Conservation (phyloP, 2,888 invertebrate species). For the Kuschelorhynchus macadamiae region DNA sequence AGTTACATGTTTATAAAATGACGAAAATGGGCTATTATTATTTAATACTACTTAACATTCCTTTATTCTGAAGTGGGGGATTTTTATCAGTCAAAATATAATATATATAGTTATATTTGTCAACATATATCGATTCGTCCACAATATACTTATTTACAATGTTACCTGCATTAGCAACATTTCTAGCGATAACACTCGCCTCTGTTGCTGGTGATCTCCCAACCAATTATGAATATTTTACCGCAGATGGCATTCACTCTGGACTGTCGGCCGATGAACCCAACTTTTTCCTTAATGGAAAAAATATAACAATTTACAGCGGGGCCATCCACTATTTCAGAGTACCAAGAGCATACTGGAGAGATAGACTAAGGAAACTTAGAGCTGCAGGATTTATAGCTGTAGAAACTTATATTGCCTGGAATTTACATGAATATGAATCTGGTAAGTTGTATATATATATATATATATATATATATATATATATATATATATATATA, state of each 20-base stretch:
- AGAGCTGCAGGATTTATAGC: slow-evolving; percentile 90
- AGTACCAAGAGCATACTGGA: slow-evolving; percentile 83
- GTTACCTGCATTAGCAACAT: slow-evolving; percentile 1
- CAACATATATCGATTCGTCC: background rate
- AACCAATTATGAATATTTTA: slow-evolving; percentile 69
- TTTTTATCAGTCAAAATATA: too few relatives aligned
- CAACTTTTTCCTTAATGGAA: slow-evolving; percentile 67
- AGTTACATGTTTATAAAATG: background rate
- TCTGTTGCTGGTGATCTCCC: slow-evolving; percentile 50
- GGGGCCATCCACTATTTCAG: slow-evolving; percentile 88
- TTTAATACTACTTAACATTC: too few relatives aligned
- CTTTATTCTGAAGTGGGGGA: too few relatives aligned
- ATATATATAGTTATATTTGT: background rate
- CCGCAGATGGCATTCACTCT: slow-evolving; percentile 62
- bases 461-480: too few relatives aligned
- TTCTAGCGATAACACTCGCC: slow-evolving; percentile 5
- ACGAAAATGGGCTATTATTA: background rate
- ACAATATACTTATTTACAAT: slow-evolving; percentile 6
- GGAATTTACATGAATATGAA: slow-evolving; percentile 90
- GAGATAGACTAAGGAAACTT: slow-evolving; percentile 81
- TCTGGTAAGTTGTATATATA: slow-evolving; percentile 81
- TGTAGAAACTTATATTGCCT: slow-evolving; percentile 87
- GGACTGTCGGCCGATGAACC: slow-evolving; percentile 60
- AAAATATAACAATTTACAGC: slow-evolving; percentile 65
- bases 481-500: too few relatives aligned